phyloP scores from a whole-genome alignment of 1,140 invertebrate genomes.

The Hesperophylax magnus region DNA sequence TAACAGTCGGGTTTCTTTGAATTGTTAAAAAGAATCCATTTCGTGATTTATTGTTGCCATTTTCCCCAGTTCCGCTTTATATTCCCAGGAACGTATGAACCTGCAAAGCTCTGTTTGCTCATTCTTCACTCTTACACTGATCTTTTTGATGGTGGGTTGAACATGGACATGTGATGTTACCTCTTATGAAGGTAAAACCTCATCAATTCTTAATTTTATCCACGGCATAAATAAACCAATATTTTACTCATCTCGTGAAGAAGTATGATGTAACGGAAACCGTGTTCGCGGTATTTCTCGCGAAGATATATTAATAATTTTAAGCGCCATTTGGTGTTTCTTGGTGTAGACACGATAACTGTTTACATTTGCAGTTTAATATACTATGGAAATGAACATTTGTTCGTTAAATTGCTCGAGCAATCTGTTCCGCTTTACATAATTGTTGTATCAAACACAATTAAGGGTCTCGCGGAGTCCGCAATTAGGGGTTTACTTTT shows the following conservation, averaged over 20 bases:
- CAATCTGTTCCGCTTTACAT: slow-evolving; percentile 30
- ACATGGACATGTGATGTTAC: neutral
- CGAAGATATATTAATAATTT: slow-evolving; percentile 10
- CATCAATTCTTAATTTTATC: neutral
- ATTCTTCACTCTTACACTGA: neutral
- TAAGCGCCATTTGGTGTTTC: slow-evolving; percentile 16
- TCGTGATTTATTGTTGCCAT: slow-evolving; percentile 50
- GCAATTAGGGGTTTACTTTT: neutral
- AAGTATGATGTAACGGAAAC: slow-evolving; percentile 7
- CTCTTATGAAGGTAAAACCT: neutral
- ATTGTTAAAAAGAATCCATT: slow-evolving; percentile 51
- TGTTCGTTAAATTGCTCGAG: slow-evolving; percentile 9
- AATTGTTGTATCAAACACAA: slow-evolving; percentile 4
- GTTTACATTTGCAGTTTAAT: slow-evolving; percentile 16
- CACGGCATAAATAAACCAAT: slow-evolving; percentile 21
- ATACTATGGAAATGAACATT: neutral
- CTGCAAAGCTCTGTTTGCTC: slow-evolving; percentile 16
- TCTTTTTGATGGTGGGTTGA: neutral
- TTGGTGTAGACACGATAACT: slow-evolving; percentile 12
- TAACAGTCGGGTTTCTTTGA: slow-evolving; percentile 45
- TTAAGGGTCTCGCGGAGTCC: neutral
- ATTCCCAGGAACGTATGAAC: slow-evolving; percentile 23
- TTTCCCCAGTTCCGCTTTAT: slow-evolving; percentile 39
- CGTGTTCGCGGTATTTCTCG: neutral
- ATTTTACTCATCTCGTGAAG: neutral